phyloP scores from a whole-genome alignment of 2,888 invertebrate species.

The Dynastes grantii region DNA sequence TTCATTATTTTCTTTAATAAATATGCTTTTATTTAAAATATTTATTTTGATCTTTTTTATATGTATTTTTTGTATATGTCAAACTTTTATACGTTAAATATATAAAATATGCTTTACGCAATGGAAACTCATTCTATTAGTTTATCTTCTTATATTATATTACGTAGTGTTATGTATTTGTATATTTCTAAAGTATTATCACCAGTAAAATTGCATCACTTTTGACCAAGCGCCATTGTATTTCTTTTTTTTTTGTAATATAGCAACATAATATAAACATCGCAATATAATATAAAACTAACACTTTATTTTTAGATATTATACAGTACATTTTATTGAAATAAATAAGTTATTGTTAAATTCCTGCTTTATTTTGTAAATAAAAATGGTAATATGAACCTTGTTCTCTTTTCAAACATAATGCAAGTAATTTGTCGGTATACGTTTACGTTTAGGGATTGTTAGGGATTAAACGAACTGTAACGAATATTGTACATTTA shows the following conservation, averaged over 20 bases:
- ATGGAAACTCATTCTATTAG: constrained; percentile 35
- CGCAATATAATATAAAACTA: constrained; percentile 38
- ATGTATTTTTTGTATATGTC: constrained; percentile 42
- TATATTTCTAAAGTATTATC: constrained; percentile 48
- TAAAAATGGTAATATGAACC: constrained; percentile 47
- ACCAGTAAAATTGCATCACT: constrained; percentile 43
- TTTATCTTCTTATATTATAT: neutral
- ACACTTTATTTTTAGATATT: constrained; percentile 43
- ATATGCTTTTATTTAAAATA: constrained; percentile 39
- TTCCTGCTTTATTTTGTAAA: constrained; percentile 51
- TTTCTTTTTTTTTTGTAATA: constrained; percentile 30
- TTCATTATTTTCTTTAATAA: constrained; percentile 21
- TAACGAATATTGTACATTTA: no score
- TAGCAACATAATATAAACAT: constrained; percentile 26
- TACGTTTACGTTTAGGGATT: no score
- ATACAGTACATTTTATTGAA: constrained; percentile 27
- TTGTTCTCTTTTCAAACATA: constrained; percentile 18
- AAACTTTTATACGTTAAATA: constrained; percentile 37
- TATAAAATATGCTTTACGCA: constrained; percentile 29
- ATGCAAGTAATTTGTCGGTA: neutral
- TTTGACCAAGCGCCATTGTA: neutral
- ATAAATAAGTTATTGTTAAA: constrained; percentile 49
- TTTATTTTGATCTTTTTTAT: constrained; percentile 41
- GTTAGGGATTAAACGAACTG: no score
- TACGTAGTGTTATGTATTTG: constrained; percentile 7